These are phyloP conservation scores for Barbus barbus DNA, from an alignment of 2,113 vertebrate genomes.

Conservation along the genomic window DNA sequence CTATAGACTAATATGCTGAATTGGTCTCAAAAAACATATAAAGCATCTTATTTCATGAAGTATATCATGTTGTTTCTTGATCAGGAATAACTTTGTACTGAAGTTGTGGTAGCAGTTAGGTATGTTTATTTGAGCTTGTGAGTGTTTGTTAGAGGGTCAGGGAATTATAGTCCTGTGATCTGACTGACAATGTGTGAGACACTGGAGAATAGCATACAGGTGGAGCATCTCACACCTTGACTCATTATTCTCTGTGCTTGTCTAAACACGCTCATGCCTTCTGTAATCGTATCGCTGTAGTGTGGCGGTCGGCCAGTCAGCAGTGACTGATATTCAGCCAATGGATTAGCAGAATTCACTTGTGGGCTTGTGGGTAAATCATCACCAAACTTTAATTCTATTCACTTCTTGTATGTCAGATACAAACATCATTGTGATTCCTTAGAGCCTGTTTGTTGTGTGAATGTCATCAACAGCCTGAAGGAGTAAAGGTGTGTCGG, in stretches of 20 bases:
- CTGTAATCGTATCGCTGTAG: not conserved
- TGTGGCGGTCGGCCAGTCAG: constrained; percentile 8
- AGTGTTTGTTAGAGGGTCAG: too few species aligned
- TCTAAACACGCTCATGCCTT: constrained; percentile 22
- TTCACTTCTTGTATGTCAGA: not conserved
- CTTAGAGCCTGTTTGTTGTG: not conserved
- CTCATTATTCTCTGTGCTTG: constrained; percentile 28
- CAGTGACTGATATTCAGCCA: not conserved
- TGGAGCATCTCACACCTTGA: constrained; percentile 25
- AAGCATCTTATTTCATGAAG: not conserved
- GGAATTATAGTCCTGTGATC: not conserved
- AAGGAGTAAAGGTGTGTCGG: constrained; percentile 31
- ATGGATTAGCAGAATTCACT: not conserved
- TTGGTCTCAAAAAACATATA: not conserved
- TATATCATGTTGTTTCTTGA: not conserved
- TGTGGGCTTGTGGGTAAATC: not conserved
- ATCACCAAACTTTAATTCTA: not conserved
- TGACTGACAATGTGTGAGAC: constrained; percentile 27
- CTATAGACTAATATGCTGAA: not conserved
- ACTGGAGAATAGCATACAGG: constrained; percentile 14
- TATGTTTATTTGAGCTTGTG: not conserved
- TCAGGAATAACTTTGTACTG: not conserved
- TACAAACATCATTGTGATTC: constrained; percentile 18
- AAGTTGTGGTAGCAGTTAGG: not conserved
- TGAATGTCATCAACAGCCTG: constrained; percentile 42